Base-by-base conservation (phyloP, 64 coral and sea anemone genomes). In the Montipora sp. region DNA sequence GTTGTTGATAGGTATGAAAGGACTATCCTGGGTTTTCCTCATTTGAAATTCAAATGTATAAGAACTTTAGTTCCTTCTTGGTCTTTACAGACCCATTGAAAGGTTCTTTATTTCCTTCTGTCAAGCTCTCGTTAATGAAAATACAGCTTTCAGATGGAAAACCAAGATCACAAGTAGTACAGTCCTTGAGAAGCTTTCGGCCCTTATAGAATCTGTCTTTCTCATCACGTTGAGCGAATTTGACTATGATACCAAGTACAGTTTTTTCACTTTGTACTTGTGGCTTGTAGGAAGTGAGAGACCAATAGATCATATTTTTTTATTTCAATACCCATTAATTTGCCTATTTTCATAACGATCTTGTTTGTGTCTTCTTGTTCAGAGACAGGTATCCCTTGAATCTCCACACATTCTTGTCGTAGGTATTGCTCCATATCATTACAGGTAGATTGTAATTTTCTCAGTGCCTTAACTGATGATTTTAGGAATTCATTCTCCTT, bases 21-120 rank as follows among this genome's bases (percentile, higher is more conserved):
- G 13, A 78, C 27, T 47, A 49, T 78, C 75, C 27, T 47, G 3
- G 47, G 24, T 49, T 49, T 78, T 78, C 3, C 75, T 78, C 27
- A 78, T 78, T 43, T 44, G 75, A 78, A 44, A 5, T 78, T 5
- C 75, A 78, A 23, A 78, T 78, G 47, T 47, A 78, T 14, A 49
- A 23, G 22, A 78, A 78, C 18, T 78, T 78, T 3, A 47, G 18
- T 15, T 78, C 24, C 24, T 78, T 78, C 75, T 79, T 79, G 77
- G 50, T 7, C 50, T 79, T 79, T 16, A 47, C 46, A 55, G 46
- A 50, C 50, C 1, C 77, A 19, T 47, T 47, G 77, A 79, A 79
- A 10, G 48, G 77, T 79, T 79, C 50, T 79, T 79, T 48, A 79
- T 79, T 79, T 48, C 19, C 14, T 55, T 79, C 77, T 79, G 77